Evolutionary conservation across 2,888 invertebrate genomes (phyloP).

Genomic region (Sinhomidia bicolor): DNA sequence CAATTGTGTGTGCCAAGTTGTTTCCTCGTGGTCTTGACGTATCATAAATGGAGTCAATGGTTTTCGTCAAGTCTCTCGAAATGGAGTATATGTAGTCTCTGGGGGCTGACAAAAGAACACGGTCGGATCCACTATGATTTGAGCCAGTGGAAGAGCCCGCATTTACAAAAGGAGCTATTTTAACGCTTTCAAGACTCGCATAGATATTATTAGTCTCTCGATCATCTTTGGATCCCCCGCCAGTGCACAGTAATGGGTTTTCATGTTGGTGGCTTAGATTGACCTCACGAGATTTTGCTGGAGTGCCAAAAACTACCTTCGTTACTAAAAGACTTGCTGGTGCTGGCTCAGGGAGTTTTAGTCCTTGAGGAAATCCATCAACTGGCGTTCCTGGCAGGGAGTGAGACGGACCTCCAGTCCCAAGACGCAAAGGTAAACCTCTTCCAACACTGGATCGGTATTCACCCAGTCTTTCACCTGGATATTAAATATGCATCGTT

Average conservation of each 20-base stretch:
- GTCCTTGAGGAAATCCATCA: slow-evolving; percentile 80
- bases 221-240: slow-evolving; percentile 78
- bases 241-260: slow-evolving; percentile 79
- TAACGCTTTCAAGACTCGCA: slow-evolving; percentile 80
- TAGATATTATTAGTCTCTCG: slow-evolving; percentile 80
- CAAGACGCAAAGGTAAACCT: slow-evolving; percentile 80
- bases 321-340: slow-evolving; percentile 80
- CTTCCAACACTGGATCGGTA: slow-evolving; percentile 80
- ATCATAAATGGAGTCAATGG: slow-evolving; percentile 80
- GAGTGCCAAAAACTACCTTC: slow-evolving; percentile 80
- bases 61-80: slow-evolving; percentile 80
- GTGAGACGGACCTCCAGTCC: slow-evolving; percentile 79
- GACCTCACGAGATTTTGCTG: slow-evolving; percentile 80
- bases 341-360: slow-evolving; percentile 80
- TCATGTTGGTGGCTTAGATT: slow-evolving; percentile 80
- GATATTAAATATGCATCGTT: slow-evolving; percentile 77
- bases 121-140: slow-evolving; percentile 80
- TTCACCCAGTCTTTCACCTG: slow-evolving; percentile 80
- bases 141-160: slow-evolving; percentile 80
- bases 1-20: slow-evolving; percentile 80
- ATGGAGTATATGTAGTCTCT: slow-evolving; percentile 80
- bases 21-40: slow-evolving; percentile 80
- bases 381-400: slow-evolving; percentile 80
- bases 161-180: slow-evolving; percentile 80
- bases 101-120: slow-evolving; percentile 80